Percentiles rank a stretch among this genome's conserved stretches.
Evolutionary conservation across 2,113 vertebrate genomes (phyloP).

Genomic region (Sinocyclocheilus rhinocerous): DNA sequence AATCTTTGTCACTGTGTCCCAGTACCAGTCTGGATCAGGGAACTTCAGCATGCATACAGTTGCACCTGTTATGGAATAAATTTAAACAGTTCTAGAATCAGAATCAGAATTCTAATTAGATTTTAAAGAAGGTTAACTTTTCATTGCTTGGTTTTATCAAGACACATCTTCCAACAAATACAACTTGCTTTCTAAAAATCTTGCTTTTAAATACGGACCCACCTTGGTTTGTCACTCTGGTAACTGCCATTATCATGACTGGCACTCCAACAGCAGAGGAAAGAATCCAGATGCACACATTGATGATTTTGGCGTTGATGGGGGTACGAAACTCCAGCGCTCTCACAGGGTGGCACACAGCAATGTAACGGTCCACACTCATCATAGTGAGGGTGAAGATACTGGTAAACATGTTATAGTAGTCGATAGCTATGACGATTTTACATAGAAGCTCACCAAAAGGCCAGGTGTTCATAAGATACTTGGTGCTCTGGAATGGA

Average conservation of each 20-base stretch:
- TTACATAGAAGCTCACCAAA: slow-evolving; percentile 93
- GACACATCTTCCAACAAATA: neutral
- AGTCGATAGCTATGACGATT: slow-evolving; percentile 90
- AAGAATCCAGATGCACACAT: slow-evolving; percentile 93
- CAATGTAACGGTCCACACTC: slow-evolving; percentile 85
- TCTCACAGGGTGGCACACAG: slow-evolving; percentile 90
- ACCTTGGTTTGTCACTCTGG: slow-evolving; percentile 80
- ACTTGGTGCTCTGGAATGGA: slow-evolving; percentile 86
- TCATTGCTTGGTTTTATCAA: neutral
- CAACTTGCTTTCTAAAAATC: neutral
- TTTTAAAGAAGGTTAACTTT: neutral
- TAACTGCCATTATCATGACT: slow-evolving; percentile 92
- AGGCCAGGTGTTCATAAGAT: slow-evolving; percentile 80
- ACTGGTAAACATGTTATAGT: slow-evolving; percentile 99
- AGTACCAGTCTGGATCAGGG: slow-evolving; percentile 89
- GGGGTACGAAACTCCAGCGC: slow-evolving; percentile 91
- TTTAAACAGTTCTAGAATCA: neutral
- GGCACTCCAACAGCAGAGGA: slow-evolving; percentile 91
- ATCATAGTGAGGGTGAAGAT: slow-evolving; percentile 85
- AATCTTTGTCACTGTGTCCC: slow-evolving; percentile 94
- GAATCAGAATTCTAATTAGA: neutral
- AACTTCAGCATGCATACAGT: slow-evolving; percentile 87
- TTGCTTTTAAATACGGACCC: slow-evolving; percentile 54
- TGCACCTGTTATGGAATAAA: slow-evolving; percentile 61
- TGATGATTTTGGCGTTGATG: slow-evolving; percentile 91